Evolutionary conservation across 2,797 vertebrate species (phyloP).

Genomic region (Danio choprae): DNA sequence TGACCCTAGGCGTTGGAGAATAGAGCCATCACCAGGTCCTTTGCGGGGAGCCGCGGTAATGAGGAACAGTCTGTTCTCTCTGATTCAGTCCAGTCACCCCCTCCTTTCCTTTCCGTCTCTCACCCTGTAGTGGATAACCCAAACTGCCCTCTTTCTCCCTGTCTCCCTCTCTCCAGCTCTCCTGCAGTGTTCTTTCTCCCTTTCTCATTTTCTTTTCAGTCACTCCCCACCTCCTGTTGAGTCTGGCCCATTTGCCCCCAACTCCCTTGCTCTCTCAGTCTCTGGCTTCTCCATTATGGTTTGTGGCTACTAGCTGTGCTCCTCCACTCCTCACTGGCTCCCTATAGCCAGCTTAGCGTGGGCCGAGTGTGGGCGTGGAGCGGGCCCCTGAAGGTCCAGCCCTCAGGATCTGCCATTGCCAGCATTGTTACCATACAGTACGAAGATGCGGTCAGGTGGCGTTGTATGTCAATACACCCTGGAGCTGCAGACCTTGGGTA

Average conservation of each 20-base stretch:
- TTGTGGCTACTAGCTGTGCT: slow-evolving; percentile 61
- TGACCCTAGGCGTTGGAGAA: slow-evolving; percentile 61
- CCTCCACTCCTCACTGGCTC: slow-evolving; percentile 56
- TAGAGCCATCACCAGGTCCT: slow-evolving; percentile 71
- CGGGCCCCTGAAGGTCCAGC: slow-evolving; percentile 33
- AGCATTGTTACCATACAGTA: not conserved
- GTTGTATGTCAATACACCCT: slow-evolving; percentile 14
- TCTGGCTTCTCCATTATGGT: slow-evolving; percentile 54
- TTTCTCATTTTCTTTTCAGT: slow-evolving; percentile 67
- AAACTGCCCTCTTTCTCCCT: slow-evolving; percentile 71
- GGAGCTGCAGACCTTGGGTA: slow-evolving; percentile 21
- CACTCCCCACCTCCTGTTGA: slow-evolving; percentile 56
- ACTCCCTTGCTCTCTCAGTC: slow-evolving; percentile 67
- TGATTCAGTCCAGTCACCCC: slow-evolving; percentile 70
- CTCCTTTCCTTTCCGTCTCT: slow-evolving; percentile 17
- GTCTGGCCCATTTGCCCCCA: slow-evolving; percentile 48
- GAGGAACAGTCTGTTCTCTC: slow-evolving; percentile 79
- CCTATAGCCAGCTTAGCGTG: slow-evolving; percentile 44
- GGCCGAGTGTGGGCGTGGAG: slow-evolving; percentile 34
- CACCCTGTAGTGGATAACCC: slow-evolving; percentile 54
- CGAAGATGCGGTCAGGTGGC: slow-evolving; percentile 20
- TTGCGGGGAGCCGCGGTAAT: slow-evolving; percentile 73
- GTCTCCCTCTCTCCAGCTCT: slow-evolving; percentile 58
- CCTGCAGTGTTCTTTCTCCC: slow-evolving; percentile 62
- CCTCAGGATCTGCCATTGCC: slow-evolving; percentile 8